phyloP scores from a whole-genome alignment of 2,113 vertebrate genomes.

The Limanda limanda region DNA sequence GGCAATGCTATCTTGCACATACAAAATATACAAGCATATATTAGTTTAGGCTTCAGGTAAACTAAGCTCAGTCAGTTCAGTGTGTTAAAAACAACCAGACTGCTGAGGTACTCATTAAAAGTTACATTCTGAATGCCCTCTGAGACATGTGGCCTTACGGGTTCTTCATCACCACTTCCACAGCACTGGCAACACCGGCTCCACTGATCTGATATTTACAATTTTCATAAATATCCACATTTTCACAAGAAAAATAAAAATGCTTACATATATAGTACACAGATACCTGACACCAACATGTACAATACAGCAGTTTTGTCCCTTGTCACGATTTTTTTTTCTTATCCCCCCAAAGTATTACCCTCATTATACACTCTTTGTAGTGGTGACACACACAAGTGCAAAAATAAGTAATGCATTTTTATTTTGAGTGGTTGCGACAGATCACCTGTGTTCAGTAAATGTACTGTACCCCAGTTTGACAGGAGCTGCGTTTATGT shows the following conservation, averaged over 20 bases:
- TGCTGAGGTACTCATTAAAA: slow-evolving; percentile 48
- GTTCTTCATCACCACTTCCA: slow-evolving; percentile 23
- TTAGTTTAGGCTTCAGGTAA: slow-evolving; percentile 25
- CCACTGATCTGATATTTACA: slow-evolving; percentile 77
- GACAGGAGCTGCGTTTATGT: slow-evolving; percentile 60
- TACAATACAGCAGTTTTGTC: slow-evolving; percentile 72
- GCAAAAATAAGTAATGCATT: slow-evolving; percentile 73
- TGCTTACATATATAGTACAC: slow-evolving; percentile 79
- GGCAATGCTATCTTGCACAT: slow-evolving; percentile 9
- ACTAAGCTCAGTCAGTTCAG: slow-evolving; percentile 45
- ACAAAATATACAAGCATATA: slow-evolving; percentile 4
- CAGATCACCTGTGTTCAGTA: slow-evolving; percentile 44
- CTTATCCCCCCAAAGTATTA: slow-evolving; percentile 13
- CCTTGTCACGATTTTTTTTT: slow-evolving; percentile 18
- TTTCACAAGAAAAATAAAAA: slow-evolving; percentile 82
- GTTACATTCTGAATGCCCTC: slow-evolving; percentile 72
- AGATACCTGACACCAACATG: slow-evolving; percentile 79
- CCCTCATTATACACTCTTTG: slow-evolving; percentile 39
- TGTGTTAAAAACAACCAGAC: slow-evolving; percentile 21
- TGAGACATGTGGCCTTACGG: slow-evolving; percentile 35
- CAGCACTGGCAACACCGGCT: slow-evolving; percentile 56
- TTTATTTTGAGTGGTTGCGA: slow-evolving; percentile 54
- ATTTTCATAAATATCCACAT: slow-evolving; percentile 78
- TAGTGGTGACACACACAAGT: slow-evolving; percentile 64
- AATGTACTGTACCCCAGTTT: slow-evolving; percentile 49